Evolutionary conservation across 2,888 invertebrate genomes (phyloP).

Genomic region (Muscina levida): DNA sequence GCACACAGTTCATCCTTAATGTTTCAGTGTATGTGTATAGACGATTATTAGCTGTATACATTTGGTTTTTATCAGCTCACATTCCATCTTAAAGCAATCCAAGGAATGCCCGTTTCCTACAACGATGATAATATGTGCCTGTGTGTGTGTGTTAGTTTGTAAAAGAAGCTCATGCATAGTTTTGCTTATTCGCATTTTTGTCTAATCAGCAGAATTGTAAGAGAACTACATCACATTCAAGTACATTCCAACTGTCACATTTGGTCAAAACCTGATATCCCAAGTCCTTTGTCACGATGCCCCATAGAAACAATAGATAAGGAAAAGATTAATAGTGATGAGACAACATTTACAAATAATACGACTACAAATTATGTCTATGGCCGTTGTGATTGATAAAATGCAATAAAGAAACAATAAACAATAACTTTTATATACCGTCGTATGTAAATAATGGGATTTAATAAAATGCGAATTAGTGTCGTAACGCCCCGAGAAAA

Average conservation of each 20-base stretch:
- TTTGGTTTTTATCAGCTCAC: not conserved
- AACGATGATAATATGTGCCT: not conserved
- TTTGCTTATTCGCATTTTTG: not conserved
- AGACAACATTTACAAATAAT: not conserved
- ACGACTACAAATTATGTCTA: not conserved
- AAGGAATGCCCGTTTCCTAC: too few relatives aligned
- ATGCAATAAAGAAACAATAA: not conserved
- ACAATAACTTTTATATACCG: too few relatives aligned
- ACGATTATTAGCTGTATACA: not conserved
- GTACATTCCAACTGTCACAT: constrained; percentile 5
- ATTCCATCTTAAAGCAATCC: too few relatives aligned
- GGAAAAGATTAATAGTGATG: not conserved
- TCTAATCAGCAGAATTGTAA: constrained; percentile 15
- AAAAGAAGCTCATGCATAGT: not conserved
- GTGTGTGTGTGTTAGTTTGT: not conserved
- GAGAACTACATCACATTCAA: not conserved
- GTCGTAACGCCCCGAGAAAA: too few relatives aligned
- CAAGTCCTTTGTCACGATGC: not conserved
- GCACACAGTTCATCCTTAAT: too few relatives aligned
- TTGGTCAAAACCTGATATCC: not conserved
- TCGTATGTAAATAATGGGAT: too few relatives aligned
- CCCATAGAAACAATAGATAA: not conserved
- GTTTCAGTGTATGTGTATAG: not conserved
- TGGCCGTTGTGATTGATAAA: not conserved
- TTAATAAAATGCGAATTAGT: too few relatives aligned